Evolutionary conservation across 2,888 invertebrate species (phyloP), one percentile per base, ranked within the genome.

Genomic region (Andrena flavipes): DNA sequence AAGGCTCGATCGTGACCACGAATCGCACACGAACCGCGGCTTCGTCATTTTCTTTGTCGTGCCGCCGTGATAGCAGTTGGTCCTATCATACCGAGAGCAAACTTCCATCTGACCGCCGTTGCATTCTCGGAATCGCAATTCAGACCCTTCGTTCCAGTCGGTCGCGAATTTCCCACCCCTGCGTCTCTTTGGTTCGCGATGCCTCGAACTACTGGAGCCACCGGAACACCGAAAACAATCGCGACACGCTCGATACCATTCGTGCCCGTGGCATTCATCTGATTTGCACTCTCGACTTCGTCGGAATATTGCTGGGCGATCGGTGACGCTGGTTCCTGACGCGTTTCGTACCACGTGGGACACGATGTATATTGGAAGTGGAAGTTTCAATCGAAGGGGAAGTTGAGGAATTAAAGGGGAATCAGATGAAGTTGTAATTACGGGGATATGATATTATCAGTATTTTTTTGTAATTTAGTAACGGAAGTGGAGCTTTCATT

Each of bases 1-100:
- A 72, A 83, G 77, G 56, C 80, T 65, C 77, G 71, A 76, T 74
- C 80, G 80, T 80, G 80, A 80, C 80, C 80, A 80, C 80, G 74
- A 80, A 69, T 73, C 73, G 49, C 64, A 23, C 65, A 62, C 60
- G 35, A 8, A 7, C 60, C 49, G 13, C 48, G 42, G 26, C 62
- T 71, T 80, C 54, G 80, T 75, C 81, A 56, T 80, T 81, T 80
- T 74, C 80, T 74, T 80, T 80, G 54, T 65, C 67, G 49, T 76
- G 48, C 23, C 5, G 30, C 10, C 20, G 64, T 63, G 76, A 71
- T 78, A 60, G 26, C 67, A 51, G 51, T 67, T 54, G 60, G 30
- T 71, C 62, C 56, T 62, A 80, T 78, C 80, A 65, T 70, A 62
- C 48, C 29, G 33, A 54, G 23, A 49, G 35, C 23, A 59, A 71